These are phyloP conservation scores for Syngnathus rostellatus DNA, from an alignment of 2,797 vertebrate species.

Conservation along the genomic window DNA sequence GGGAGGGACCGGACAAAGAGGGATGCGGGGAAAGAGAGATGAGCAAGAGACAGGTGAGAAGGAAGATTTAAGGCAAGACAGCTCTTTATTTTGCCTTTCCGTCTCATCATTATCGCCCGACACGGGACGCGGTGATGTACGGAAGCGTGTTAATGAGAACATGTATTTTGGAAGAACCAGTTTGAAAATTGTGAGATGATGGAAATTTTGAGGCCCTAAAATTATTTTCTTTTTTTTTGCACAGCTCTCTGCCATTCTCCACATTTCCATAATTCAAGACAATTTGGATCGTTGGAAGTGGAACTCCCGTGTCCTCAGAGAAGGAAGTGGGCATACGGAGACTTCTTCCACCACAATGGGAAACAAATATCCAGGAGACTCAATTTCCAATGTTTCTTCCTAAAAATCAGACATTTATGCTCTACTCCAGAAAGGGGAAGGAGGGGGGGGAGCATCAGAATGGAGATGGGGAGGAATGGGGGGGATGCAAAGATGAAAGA, in stretches of 20 bases:
- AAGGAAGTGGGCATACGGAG: slow-evolving; percentile 26
- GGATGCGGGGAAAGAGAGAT: slow-evolving; percentile 38
- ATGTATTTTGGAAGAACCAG: not conserved
- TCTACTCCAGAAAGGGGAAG: slow-evolving; percentile 9
- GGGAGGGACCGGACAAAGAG: slow-evolving; percentile 62
- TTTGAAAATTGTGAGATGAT: slow-evolving; percentile 31
- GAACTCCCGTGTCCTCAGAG: not conserved
- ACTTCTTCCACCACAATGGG: slow-evolving; percentile 19
- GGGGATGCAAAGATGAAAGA: slow-evolving; percentile 61
- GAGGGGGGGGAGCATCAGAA: slow-evolving; percentile 22
- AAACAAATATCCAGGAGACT: not conserved
- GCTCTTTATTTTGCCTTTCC: slow-evolving; percentile 26
- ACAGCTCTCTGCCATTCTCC: slow-evolving; percentile 45
- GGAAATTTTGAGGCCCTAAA: slow-evolving; percentile 49
- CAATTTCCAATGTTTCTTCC: slow-evolving; percentile 1
- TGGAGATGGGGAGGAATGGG: slow-evolving; percentile 18
- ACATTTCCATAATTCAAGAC: slow-evolving; percentile 41
- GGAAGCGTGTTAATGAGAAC: slow-evolving; percentile 6
- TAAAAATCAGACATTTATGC: slow-evolving; percentile 17
- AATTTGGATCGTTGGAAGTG: slow-evolving; percentile 35
- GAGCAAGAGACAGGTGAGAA: slow-evolving; percentile 57
- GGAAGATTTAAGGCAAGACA: slow-evolving; percentile 63
- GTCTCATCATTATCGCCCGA: slow-evolving; percentile 11
- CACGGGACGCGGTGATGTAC: not conserved
- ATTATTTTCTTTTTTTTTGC: slow-evolving; percentile 40